phyloP scores from a whole-genome alignment of 53 echinoderm and acorn worm species.

The Henricia sp. region DNA sequence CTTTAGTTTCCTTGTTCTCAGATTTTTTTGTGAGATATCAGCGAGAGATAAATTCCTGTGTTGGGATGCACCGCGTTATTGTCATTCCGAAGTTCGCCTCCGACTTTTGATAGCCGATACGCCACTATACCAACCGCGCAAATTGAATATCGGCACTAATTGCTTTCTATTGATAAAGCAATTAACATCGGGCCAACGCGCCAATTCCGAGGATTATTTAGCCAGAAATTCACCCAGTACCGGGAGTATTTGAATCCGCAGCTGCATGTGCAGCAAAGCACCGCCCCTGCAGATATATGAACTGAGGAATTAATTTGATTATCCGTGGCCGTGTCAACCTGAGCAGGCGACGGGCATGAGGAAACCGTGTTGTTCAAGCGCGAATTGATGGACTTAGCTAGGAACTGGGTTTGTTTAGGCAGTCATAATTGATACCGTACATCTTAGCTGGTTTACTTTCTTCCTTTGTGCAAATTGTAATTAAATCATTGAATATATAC shows the following conservation, averaged over 20 bases:
- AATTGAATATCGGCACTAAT: conserved; percentile 58
- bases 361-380: too few species aligned
- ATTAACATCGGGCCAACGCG: conserved; percentile 33
- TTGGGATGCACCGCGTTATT: conserved; percentile 9
- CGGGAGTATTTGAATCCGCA: background rate
- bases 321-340: background rate
- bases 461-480: too few species aligned
- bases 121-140: background rate
- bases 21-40: background rate
- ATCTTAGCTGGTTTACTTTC: too few species aligned
- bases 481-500: too few species aligned
- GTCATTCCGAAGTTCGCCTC: conserved; percentile 20
- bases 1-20: background rate
- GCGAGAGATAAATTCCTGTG: conserved; percentile 2
- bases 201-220: background rate
- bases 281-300: background rate
- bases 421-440: too few species aligned
- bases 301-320: conserved; percentile 43
- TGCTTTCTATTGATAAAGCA: conserved; percentile 59
- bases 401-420: too few species aligned
- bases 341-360: background rate
- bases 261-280: background rate
- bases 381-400: too few species aligned
- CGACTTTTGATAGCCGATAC: conserved; percentile 21
- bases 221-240: background rate